Evolutionary conservation across 2,797 vertebrate species (phyloP), one percentile per base, ranked within the genome.

Genomic region (Hapalemur alaotrensis): DNA sequence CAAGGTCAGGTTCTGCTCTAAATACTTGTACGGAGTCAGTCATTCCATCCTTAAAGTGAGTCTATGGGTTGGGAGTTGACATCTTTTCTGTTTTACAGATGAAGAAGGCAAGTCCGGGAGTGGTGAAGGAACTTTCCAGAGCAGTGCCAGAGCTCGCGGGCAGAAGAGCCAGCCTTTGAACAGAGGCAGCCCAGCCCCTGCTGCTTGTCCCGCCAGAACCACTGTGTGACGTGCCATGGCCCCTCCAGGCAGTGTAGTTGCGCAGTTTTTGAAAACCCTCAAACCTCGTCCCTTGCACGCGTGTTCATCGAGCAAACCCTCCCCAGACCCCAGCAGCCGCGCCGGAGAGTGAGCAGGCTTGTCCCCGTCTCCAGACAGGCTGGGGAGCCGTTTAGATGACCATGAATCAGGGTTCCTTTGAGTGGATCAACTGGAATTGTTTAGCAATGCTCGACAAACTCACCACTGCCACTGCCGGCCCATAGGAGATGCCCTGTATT

Each of bases 201-300:
- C 28, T 1, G 11, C 35, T 28, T 20, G 38, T 14, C 5, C 41
- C 4, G 1, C 38, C 2, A 1, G 54, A 5, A 12, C 20, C 61
- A 11, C 43, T 0, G 25, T 23, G 5, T 0, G 4, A 8, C 28
- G 4, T 4, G 35, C n/a, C 43, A 10, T 8, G 22, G 46, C 28
- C 61, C 93, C 25, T 15, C 38, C 78, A 18, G 30, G 18, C 5
- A n/a, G 9, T 1, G 4, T 6, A 14, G 41, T 14, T 28, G 43
- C 13, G 3, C n/a, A 32, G 22, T 52, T 23, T 91, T 41, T 46
- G 4, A 54, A 80, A 93, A 48, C 20, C 32, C 20, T 89, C 23
- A 46, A 67, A 61, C 13, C 28, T 92, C 57, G 23, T 89, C n/a
- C 35, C 30, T 35, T 72, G 7, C 54, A 32, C 23, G 78, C 18